Percentiles rank a stretch among this genome's conserved stretches.
These are phyloP conservation scores for Pycnomerus fuliginosus DNA, from an alignment of 2,888 invertebrate species.

Conservation along the genomic window DNA sequence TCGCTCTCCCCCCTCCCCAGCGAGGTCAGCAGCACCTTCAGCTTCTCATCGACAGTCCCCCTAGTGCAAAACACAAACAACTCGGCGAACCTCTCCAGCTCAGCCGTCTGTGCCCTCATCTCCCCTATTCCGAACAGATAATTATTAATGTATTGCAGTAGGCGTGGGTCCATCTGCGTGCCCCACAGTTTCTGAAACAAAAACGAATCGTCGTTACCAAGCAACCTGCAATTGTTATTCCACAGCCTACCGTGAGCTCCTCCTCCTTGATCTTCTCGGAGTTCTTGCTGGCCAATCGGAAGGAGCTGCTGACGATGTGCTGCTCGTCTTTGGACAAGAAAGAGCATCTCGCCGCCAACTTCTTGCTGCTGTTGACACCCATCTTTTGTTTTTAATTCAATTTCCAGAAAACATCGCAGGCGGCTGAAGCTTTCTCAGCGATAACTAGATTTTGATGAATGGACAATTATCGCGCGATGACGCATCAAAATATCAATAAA, in stretches of 20 bases:
- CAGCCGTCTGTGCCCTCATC: conserved; percentile 56
- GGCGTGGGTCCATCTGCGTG: conserved; percentile 64
- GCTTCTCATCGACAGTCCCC: conserved; percentile 66
- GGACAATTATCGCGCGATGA: too few species aligned
- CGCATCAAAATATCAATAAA: too few species aligned
- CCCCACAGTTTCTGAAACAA: conserved; percentile 66
- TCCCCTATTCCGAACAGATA: conserved; percentile 64
- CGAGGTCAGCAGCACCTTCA: conserved; percentile 59
- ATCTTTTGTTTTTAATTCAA: too few species aligned
- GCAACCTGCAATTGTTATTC: too few species aligned
- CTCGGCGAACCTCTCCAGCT: conserved; percentile 67
- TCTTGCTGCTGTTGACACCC: conserved; percentile 62
- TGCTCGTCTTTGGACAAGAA: conserved; percentile 65
- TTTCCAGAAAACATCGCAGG: too few species aligned
- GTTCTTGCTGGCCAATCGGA: conserved; percentile 64
- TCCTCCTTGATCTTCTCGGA: conserved; percentile 66
- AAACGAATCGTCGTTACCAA: conserved; percentile 3
- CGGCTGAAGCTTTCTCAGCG: too few species aligned
- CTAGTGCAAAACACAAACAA: conserved; percentile 68
- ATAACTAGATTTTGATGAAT: too few species aligned
- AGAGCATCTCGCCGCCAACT: conserved; percentile 65
- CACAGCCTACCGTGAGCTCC: conserved; percentile 63
- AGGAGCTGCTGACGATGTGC: conserved; percentile 62
- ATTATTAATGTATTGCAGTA: conserved; percentile 67
- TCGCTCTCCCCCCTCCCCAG: conserved; percentile 59